Evolutionary conservation across 23 tunicate genomes (phyloP), one percentile per base, ranked within the genome.

Genomic region (Aplidium turbinatum): DNA sequence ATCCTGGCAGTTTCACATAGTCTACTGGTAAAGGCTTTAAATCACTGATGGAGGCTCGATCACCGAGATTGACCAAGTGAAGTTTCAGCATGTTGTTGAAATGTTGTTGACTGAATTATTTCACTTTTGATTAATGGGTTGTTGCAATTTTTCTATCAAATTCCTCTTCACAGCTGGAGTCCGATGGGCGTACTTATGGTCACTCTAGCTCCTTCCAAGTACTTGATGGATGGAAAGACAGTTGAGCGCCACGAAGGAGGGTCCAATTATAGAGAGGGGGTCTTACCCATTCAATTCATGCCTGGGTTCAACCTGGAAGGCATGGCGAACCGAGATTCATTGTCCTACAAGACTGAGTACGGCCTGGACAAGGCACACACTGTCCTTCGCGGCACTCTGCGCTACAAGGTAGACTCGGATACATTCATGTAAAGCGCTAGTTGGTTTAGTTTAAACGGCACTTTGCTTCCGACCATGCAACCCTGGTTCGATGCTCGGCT

Each of bases 91-190:
- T n/a, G n/a, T n/a, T n/a, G n/a, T n/a, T n/a, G n/a, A n/a, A n/a
- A n/a, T n/a, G n/a, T n/a, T n/a, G n/a, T n/a, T n/a, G n/a, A n/a
- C n/a, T n/a, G n/a, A n/a, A n/a, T n/a, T n/a, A n/a, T n/a, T n/a
- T n/a, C n/a, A n/a, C n/a, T n/a, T n/a, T n/a, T n/a, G n/a, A n/a
- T n/a, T n/a, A n/a, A n/a, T n/a, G n/a, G n/a, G n/a, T n/a, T n/a
- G n/a, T n/a, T n/a, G n/a, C n/a, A n/a, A n/a, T n/a, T n/a, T n/a
- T n/a, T n/a, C n/a, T n/a, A n/a, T n/a, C n/a, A n/a, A n/a, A n/a
- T n/a, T n/a, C n/a, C n/a, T n/a, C n/a, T n/a, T n/a, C n/a, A n/a
- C 65, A 90, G 95, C 38, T 94, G 99, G 99, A 87, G 96, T 45
- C 99, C 99, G 7, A 57, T 18, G 1, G 99, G 99, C 27, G 95